A percentile compares a stretch with the other conserved stretches of the same genome.
Evolutionary conservation across 2,113 vertebrate species (phyloP).

Genomic region (Pseudorectes ferrugineus): DNA sequence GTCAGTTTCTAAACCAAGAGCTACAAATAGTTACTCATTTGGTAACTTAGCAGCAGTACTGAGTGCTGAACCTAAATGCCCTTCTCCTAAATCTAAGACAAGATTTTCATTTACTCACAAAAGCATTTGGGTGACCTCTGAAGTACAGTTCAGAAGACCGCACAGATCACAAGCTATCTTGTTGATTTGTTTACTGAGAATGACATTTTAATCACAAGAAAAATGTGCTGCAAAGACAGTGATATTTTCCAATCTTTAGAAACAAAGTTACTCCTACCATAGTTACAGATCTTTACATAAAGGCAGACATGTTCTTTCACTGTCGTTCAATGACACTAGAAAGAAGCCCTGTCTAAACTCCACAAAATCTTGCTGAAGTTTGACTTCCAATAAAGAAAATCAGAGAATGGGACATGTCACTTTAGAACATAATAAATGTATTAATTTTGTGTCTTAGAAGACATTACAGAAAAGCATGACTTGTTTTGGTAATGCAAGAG

Average conservation of each 20-base stretch:
- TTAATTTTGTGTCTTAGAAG: neutral
- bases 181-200: slow-evolving; percentile 30
- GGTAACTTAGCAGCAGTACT: neutral
- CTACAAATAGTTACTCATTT: neutral
- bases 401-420: neutral
- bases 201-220: slow-evolving; percentile 41
- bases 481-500: neutral
- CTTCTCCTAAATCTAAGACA: slow-evolving; percentile 1
- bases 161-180: neutral
- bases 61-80: neutral
- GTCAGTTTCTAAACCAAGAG: neutral
- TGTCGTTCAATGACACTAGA: neutral
- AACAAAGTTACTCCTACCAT: neutral
- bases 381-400: neutral
- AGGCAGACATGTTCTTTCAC: neutral
- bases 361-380: neutral
- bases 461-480: neutral
- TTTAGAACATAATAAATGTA: neutral
- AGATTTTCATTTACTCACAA: slow-evolving; percentile 11
- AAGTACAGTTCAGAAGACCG: neutral
- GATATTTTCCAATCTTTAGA: neutral
- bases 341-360: neutral
- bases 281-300: neutral
- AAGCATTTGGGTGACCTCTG: neutral
- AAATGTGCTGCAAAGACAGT: neutral